Conservation (phyloP, 2,888 invertebrate genomes). For the Spatulosminthurus flaviceps region DNA sequence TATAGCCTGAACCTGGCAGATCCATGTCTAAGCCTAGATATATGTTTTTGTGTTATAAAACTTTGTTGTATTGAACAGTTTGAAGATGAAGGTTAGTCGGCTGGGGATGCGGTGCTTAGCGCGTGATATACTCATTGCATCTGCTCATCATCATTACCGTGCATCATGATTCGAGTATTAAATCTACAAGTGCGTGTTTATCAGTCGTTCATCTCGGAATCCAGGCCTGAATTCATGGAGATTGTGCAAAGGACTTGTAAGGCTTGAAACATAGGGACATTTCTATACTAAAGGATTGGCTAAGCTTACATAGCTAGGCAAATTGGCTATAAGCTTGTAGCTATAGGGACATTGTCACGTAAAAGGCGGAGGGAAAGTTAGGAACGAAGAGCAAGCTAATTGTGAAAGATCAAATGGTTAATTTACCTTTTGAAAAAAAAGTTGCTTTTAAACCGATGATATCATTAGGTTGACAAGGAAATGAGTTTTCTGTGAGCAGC, state of each 20-base stretch:
- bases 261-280: no score
- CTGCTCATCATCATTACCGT: slow-evolving; percentile 36
- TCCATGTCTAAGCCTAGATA: no score
- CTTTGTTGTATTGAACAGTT: no score
- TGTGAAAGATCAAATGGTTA: slow-evolving; percentile 29
- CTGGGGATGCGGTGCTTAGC: neutral
- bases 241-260: neutral
- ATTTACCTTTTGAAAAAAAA: slow-evolving; percentile 29
- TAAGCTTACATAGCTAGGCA: no score
- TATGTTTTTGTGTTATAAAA: no score
- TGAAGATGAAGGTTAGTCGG: neutral
- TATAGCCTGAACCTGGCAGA: no score
- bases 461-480: slow-evolving; percentile 21
- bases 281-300: no score
- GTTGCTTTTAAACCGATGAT: slow-evolving; percentile 37
- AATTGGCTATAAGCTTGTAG: no score
- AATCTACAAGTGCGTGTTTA: slow-evolving; percentile 39
- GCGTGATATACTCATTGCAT: slow-evolving; percentile 21
- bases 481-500: no score
- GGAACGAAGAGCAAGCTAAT: neutral
- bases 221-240: neutral
- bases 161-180: slow-evolving; percentile 44
- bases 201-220: slow-evolving; percentile 43
- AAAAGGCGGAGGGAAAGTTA: neutral
- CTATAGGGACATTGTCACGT: no score